These are phyloP conservation scores for Ochropleura plecta DNA, from an alignment of 2,888 invertebrate species.

Conservation along the genomic window DNA sequence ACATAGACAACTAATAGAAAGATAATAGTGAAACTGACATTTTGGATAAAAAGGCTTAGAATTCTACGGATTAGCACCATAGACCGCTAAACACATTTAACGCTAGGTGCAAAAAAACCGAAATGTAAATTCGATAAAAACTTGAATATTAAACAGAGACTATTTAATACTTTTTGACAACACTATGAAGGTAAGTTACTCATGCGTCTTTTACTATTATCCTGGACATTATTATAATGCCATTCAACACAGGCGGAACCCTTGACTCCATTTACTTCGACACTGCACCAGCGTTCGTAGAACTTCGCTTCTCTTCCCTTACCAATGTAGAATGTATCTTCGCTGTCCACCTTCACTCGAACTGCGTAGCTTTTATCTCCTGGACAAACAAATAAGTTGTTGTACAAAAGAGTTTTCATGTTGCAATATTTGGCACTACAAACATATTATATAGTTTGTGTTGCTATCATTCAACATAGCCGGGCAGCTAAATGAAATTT, in stretches of 20 bases:
- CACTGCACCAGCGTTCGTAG: constrained; percentile 90
- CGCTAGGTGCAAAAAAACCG: not conserved
- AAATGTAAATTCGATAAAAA: not conserved
- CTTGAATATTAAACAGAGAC: not conserved
- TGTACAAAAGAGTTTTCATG: not conserved
- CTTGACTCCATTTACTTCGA: constrained; percentile 91
- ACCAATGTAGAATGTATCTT: constrained; percentile 91
- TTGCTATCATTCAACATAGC: too few relatives aligned
- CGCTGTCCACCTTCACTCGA: constrained; percentile 88
- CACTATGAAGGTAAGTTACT: not conserved
- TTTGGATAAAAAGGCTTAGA: not conserved
- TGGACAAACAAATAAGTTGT: constrained; percentile 67
- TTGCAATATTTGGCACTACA: not conserved
- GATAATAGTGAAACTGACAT: not conserved
- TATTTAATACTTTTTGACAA: not conserved
- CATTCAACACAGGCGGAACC: constrained; percentile 93
- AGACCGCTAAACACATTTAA: constrained; percentile 1
- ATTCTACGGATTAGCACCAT: not conserved
- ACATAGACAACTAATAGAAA: constrained; percentile 29
- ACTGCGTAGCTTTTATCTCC: constrained; percentile 88
- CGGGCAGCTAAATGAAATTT: too few relatives aligned
- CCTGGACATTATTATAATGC: constrained; percentile 90
- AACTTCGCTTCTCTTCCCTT: constrained; percentile 91
- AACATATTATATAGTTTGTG: too few relatives aligned
- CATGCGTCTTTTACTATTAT: constrained; percentile 7